Base-by-base conservation (phyloP, 2,888 invertebrate species). In the Mystacides longicornis region DNA sequence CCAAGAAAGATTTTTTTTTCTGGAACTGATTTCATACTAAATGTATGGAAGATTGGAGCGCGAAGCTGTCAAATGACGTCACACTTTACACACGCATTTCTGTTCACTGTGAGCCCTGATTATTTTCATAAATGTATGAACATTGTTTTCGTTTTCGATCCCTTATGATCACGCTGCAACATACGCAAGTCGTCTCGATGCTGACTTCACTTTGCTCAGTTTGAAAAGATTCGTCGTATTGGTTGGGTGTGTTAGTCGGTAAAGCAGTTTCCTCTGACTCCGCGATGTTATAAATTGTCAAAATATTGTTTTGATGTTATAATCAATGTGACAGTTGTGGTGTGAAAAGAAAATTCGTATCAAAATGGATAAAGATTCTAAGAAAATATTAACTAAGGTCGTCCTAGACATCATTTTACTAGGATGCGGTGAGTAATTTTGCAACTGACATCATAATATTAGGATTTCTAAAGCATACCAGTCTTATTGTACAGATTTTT, bases 391-490 rank as follows among this genome's bases (percentile, higher is more conserved):
- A 65, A 77, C 79, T 66, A 86, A 86, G 74, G 77, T 87, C 63
- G 67, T 82, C 62, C 71, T 85, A 68, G 88, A 88, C 75, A 75
- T 86, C 65, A 65, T 78, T 57, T 81, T 87, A 64, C 67, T 87
- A 58, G 76, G 82, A 66, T 77, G 83, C 67, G 83, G 87, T 88
- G 73, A 85, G 85, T 53, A 20, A 27, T 45, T 42, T 16, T 54
- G n/a, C n/a, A n/a, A n/a, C n/a, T n/a, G 23, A 21, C 27, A 43
- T n/a, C 3, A 7, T 37, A 4, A 37, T 37, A 7, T 37, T 37
- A 37, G 37, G 19, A 49, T 49, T n/a, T 31, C n/a, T 16, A 49
- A 20, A 31, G 2, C 27, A 18, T 19, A 23, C 18, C 27, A n/a
- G n/a, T 11, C 16, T 22, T 7, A 27, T 27, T 7, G 11, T 27